A percentile compares a stretch with the other conserved stretches of the same genome.
Conservation (phyloP, 2,888 invertebrate genomes). For the Ectobius pallidus region DNA sequence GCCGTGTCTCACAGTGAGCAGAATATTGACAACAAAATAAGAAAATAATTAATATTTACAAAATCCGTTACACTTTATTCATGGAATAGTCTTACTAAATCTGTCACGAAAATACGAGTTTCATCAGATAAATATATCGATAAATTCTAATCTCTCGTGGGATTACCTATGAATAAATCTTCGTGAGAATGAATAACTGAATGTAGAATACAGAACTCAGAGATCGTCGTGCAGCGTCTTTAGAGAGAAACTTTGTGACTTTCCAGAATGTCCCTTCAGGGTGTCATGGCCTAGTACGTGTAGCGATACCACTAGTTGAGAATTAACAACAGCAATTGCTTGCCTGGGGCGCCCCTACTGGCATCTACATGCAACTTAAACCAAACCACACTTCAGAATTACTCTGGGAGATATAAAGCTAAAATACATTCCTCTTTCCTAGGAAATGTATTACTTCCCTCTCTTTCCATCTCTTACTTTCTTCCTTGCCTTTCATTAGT, state of each 20-base stretch:
- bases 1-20: too few species aligned
- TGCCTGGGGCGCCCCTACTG: conserved; percentile 15
- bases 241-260: conserved; percentile 35
- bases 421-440: neutral
- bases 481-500: neutral
- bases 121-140: too few species aligned
- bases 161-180: too few species aligned
- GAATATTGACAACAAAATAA: too few species aligned
- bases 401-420: neutral
- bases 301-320: conserved; percentile 27
- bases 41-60: too few species aligned
- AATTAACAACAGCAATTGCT: conserved; percentile 39
- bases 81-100: too few species aligned
- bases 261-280: conserved; percentile 40
- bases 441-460: neutral
- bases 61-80: too few species aligned
- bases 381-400: neutral
- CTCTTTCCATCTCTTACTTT: neutral
- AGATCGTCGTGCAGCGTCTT: too few species aligned
- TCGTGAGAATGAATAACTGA: too few species aligned
- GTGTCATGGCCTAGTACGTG: conserved; percentile 33
- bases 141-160: too few species aligned
- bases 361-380: neutral
- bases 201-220: too few species aligned
- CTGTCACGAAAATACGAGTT: too few species aligned